These are phyloP conservation scores for Rhyacophila evoluta DNA, from an alignment of 2,888 invertebrate species.

Conservation along the genomic window DNA sequence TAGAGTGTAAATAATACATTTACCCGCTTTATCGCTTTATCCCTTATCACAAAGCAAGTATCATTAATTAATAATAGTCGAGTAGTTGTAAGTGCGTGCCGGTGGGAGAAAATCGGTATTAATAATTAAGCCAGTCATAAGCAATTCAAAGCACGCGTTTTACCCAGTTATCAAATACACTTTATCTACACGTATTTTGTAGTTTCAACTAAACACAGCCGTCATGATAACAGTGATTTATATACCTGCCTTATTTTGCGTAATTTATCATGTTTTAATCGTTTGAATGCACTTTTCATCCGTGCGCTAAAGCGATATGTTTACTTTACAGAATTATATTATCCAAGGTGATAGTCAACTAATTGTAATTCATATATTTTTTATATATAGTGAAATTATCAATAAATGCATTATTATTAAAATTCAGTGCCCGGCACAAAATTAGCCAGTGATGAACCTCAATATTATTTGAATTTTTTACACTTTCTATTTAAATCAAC, in stretches of 20 bases:
- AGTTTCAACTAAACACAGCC: not conserved
- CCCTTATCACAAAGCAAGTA: not conserved
- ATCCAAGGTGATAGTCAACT: too few species aligned
- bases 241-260: not conserved
- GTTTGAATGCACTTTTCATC: not conserved
- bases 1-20: not conserved
- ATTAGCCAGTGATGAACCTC: too few species aligned
- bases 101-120: not conserved
- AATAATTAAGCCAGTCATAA: not conserved
- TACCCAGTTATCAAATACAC: constrained; percentile 1
- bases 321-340: too few species aligned
- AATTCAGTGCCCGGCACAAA: too few species aligned
- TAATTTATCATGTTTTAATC: not conserved
- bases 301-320: not conserved
- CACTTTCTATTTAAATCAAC: too few species aligned
- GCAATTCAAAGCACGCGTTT: constrained; percentile 8
- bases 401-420: too few species aligned
- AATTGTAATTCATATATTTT: too few species aligned
- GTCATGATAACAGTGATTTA: not conserved
- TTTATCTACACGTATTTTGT: constrained; percentile 1
- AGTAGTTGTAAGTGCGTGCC: not conserved
- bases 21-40: not conserved
- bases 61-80: not conserved
- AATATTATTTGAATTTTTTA: too few species aligned
- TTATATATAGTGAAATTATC: too few species aligned